Evolutionary conservation across 2,797 vertebrate species (phyloP), one percentile per base, ranked within the genome.

Genomic region (Sebastes flavidus): DNA sequence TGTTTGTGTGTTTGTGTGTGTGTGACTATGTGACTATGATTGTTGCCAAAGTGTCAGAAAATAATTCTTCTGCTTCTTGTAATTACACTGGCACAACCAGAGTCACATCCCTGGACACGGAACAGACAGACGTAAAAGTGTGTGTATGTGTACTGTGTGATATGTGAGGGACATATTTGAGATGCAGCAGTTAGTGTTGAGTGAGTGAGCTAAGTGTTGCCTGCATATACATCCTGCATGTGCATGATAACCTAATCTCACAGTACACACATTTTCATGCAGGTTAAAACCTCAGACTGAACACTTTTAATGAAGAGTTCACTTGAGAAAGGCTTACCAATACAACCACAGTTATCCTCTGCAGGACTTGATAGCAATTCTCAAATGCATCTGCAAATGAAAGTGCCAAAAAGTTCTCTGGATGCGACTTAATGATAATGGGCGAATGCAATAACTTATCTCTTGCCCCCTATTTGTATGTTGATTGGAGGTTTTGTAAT

Each of bases 11-110:
- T 32, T 10, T 34, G 34, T 34, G 34, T 36, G 34, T 36, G 4
- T 34, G 55, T 68, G 10, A 38, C 49, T 11, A 73, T 58, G 73
- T 52, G 70, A 59, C 42, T 78, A 63, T 70, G 71, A 80, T 73
- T 82, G 77, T 66, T 72, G 73, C 72, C 72, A 82, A 29, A 71
- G 73, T 71, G 73, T 84, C 75, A 24, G 74, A 87, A 91, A 91
- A 90, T 81, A 82, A 46, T 46, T 46, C 42, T 18, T 16, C 42
- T 46, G 86, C 80, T 83, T 88, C 73, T 87, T 80, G 92, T 95
- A 93, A 94, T 94, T 92, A 92, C 82, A 65, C 86, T 89, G 88
- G 89, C 78, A 81, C 75, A 82, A 88, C 84, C 68, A 84, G 62
- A 92, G 84, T 88, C 88, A 89, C 86, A 93, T 82, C 67, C 83